Evolutionary conservation across 1,140 invertebrate species (phyloP), one percentile per base, ranked within the genome.

Genomic region (Cydia fagiglandana): DNA sequence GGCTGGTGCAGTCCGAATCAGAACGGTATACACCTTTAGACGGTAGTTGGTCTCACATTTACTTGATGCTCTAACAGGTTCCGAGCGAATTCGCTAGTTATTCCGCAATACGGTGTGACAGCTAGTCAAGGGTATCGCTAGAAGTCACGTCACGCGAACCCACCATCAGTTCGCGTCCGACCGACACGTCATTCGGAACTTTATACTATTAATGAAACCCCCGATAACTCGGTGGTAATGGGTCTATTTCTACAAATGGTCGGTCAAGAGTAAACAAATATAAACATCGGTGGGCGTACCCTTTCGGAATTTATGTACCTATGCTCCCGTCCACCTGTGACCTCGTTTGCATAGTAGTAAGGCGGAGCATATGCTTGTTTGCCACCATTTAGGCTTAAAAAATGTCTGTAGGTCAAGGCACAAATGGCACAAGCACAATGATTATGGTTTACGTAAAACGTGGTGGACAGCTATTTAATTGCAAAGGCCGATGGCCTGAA

Each of bases 231-330:
- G 53, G 6, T 17, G 53, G 53, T 56, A 56, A 56, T 56, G 53
- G n/a, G 53, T 56, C 53, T 56, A 56, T 56, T 56, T 17, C 53
- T 56, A 56, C 53, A 6, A 56, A n/a, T 17, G 6, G 6, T 56
- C 47, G 53, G 17, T 56, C 53, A 56, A 56, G 53, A 56, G 53
- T 56, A 56, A 56, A 56, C 53, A 56, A 56, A 56, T 56, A 56
- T 17, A 56, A 56, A 56, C n/a, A 50, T 50, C 47, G 47, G 12
- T 50, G 15, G 15, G 38, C 4, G 53, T 4, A 17, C n/a, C 7
- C 0, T 15, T 56, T 13, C 2, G 12, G 47, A 4, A 15, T 13
- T 4, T 50, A 50, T 13, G 12, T 50, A n/a, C n/a, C n/a, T n/a
- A 15, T 15, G 0, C 15, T 50, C 4, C 12, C 4, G 2, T 15